Percentiles rank a stretch among this genome's conserved stretches.
These are phyloP conservation scores for Subacronicta megacephala DNA, from an alignment of 2,888 invertebrate species.

Conservation along the genomic window DNA sequence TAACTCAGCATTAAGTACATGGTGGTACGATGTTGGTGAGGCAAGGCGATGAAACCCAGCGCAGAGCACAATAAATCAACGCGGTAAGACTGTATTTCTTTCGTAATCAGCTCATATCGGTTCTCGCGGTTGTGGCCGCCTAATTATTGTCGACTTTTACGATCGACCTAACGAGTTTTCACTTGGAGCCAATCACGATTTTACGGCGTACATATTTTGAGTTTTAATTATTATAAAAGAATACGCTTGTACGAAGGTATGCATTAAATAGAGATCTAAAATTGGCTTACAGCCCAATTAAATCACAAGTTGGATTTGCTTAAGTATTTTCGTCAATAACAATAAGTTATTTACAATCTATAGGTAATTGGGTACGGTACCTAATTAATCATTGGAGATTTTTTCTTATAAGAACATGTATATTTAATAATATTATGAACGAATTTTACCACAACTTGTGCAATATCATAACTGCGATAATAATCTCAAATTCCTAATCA, in stretches of 20 bases:
- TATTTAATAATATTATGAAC: constrained; percentile 5
- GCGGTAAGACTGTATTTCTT: constrained; percentile 87
- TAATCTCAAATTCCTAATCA: constrained; percentile 30
- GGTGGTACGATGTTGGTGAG: constrained; percentile 66
- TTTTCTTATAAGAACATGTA: too few relatives aligned
- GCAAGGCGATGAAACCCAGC: constrained; percentile 79
- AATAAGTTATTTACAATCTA: too few relatives aligned
- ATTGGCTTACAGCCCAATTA: constrained; percentile 10
- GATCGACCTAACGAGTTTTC: constrained; percentile 88
- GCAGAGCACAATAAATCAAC: constrained; percentile 84
- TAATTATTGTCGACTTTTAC: constrained; percentile 89
- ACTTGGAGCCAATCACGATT: constrained; percentile 88
- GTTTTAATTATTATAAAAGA: constrained; percentile 80
- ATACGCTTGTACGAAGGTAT: constrained; percentile 33
- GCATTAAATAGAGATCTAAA: constrained; percentile 11
- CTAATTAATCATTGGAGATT: too few relatives aligned
- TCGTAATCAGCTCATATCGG: constrained; percentile 89
- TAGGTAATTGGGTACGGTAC: too few relatives aligned
- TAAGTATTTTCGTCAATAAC: too few relatives aligned
- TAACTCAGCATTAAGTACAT: constrained; percentile 75
- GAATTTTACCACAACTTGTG: constrained; percentile 10
- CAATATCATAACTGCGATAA: constrained; percentile 33
- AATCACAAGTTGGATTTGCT: neutral
- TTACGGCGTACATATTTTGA: constrained; percentile 81
- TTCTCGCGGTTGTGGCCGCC: constrained; percentile 85